Evolutionary conservation across 2,113 vertebrate genomes (phyloP).

Genomic region (Onychostoma macrolepis): DNA sequence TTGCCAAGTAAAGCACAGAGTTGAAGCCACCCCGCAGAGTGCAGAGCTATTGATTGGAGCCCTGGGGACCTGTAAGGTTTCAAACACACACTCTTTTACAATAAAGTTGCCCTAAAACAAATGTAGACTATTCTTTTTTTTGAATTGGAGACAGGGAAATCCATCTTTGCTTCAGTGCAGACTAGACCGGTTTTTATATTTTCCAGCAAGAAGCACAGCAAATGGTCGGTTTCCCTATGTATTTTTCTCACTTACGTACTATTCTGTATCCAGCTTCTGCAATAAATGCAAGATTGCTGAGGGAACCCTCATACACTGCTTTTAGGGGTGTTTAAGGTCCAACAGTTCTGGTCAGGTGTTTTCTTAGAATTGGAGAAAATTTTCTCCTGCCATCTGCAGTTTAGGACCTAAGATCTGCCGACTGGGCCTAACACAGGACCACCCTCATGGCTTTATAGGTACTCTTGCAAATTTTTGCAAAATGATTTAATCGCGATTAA

Average conservation of each 20-base stretch:
- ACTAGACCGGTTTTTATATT: constrained; percentile 1
- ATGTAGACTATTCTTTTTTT: constrained; percentile 23
- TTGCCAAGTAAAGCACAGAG: constrained; percentile 48
- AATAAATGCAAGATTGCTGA: neutral
- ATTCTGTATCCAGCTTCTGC: constrained; percentile 5
- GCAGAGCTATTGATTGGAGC: constrained; percentile 56
- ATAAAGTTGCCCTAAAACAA: constrained; percentile 45
- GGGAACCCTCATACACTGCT: too few relatives aligned
- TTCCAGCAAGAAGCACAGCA: neutral
- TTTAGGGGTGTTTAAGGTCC: too few relatives aligned
- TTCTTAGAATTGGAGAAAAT: too few relatives aligned
- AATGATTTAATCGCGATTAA: too few relatives aligned
- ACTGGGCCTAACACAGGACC: neutral
- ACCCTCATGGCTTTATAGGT: neutral
- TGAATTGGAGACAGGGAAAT: neutral
- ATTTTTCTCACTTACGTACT: neutral
- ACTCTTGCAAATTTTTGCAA: neutral
- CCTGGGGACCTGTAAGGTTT: constrained; percentile 47
- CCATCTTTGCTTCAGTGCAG: neutral
- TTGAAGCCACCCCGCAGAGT: constrained; percentile 34
- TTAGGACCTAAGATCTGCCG: neutral
- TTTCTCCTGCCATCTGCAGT: too few relatives aligned
- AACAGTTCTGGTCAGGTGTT: too few relatives aligned
- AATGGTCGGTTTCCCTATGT: neutral
- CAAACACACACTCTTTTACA: constrained; percentile 41